A percentile compares a stretch with the other conserved stretches of the same genome.
phyloP scores from a whole-genome alignment of 2,888 invertebrate genomes.

The Melitaea athalia region DNA sequence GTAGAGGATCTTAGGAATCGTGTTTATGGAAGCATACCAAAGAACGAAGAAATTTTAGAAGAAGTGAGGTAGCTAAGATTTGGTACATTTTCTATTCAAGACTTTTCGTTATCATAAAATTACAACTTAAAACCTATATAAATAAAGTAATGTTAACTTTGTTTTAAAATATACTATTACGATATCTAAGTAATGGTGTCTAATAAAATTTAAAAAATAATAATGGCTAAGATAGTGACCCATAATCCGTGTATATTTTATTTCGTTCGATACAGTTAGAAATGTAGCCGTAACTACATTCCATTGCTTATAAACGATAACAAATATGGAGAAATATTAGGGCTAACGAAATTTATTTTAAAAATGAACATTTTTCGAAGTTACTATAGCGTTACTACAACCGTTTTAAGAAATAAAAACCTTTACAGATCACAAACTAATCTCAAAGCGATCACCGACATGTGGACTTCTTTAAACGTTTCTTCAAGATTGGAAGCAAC shows the following conservation, averaged over 20 bases:
- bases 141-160: neutral
- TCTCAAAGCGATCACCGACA: conserved; percentile 80
- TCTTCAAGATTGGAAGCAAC: conserved; percentile 85
- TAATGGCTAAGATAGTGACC: too few species aligned
- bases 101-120: neutral
- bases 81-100: too few species aligned
- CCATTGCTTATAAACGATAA: too few species aligned
- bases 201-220: too few species aligned
- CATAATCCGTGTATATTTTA: too few species aligned
- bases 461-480: conserved; percentile 85
- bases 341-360: too few species aligned
- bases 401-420: neutral
- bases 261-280: too few species aligned
- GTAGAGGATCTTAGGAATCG: conserved; percentile 67
- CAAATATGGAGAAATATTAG: too few species aligned
- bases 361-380: too few species aligned
- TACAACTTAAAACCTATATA: neutral
- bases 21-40: conserved; percentile 70
- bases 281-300: too few species aligned
- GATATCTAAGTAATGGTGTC: too few species aligned
- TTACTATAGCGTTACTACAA: too few species aligned
- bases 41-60: conserved; percentile 67
- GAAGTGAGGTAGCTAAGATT: conserved; percentile 62
- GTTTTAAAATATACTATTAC: neutral
- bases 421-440: conserved; percentile 67